A percentile compares a stretch with the other conserved stretches of the same genome.
phyloP scores from a whole-genome alignment of 2,888 invertebrate species.

The Tinea pellionella region DNA sequence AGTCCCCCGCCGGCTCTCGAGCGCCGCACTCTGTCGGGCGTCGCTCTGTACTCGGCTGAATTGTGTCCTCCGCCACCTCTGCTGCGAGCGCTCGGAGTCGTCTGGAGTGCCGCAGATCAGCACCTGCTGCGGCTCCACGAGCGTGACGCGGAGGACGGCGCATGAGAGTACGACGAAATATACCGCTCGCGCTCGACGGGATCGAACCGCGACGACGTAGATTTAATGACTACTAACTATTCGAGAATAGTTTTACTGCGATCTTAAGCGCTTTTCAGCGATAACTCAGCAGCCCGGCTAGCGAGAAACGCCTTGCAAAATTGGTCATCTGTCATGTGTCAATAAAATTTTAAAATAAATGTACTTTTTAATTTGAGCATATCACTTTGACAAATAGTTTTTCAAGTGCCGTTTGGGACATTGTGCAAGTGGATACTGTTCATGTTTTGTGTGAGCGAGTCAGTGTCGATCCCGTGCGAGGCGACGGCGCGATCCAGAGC shows the following conservation, averaged over 20 bases:
- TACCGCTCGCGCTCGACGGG: no score
- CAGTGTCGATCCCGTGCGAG: not conserved
- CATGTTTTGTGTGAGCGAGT: constrained; percentile 24
- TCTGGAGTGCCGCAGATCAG: constrained; percentile 72
- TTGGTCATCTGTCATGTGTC: no score
- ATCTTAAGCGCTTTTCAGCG: no score
- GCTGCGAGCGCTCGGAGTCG: constrained; percentile 73
- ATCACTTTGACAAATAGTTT: not conserved
- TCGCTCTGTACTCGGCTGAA: constrained; percentile 44
- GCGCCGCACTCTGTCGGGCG: constrained; percentile 70
- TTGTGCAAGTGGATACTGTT: constrained; percentile 17
- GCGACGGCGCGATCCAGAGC: not conserved
- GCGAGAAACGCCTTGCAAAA: no score
- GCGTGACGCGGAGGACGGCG: constrained; percentile 77
- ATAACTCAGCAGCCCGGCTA: no score
- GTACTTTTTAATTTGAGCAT: no score
- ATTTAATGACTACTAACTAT: no score
- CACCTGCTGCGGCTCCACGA: constrained; percentile 86
- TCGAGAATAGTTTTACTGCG: no score
- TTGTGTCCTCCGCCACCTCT: constrained; percentile 69
- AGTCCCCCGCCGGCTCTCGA: constrained; percentile 55
- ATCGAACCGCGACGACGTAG: no score
- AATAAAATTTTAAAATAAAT: no score
- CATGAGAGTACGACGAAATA: constrained; percentile 70
- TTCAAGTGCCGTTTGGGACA: not conserved